phyloP scores from a whole-genome alignment of 2,113 vertebrate genomes.

The Eulemur rufifrons region DNA sequence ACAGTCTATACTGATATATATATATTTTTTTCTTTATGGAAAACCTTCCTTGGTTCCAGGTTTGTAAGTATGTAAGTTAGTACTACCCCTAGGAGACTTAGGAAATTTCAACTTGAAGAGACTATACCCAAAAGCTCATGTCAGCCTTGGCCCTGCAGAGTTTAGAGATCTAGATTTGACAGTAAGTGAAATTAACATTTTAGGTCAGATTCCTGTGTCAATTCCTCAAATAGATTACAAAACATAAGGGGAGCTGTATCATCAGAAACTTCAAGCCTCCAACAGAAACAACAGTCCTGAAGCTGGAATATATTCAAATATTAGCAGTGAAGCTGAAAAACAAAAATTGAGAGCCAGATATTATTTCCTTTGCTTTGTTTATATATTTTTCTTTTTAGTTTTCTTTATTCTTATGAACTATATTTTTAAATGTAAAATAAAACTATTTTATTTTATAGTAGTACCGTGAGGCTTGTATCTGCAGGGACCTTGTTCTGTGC shows the following conservation, averaged over 20 bases:
- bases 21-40: neutral
- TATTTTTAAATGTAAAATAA: neutral
- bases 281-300: neutral
- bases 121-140: neutral
- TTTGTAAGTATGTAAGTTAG: neutral
- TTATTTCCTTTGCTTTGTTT: neutral
- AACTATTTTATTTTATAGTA: neutral
- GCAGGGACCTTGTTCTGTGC: rapidly evolving
- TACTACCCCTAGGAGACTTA: neutral
- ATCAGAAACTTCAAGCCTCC: neutral
- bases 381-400: neutral
- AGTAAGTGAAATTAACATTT: neutral
- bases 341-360: neutral
- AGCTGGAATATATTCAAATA: neutral
- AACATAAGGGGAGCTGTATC: neutral
- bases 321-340: neutral
- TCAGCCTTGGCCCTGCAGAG: neutral
- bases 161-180: neutral
- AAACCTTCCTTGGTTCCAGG: neutral
- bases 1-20: rapidly evolving
- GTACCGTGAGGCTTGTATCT: neutral
- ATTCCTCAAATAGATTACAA: neutral
- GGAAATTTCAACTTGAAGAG: neutral
- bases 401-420: neutral
- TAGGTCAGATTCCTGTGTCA: neutral